Evolutionary conservation across 2,888 invertebrate species (phyloP).

Genomic region (Prenolepis imparis): DNA sequence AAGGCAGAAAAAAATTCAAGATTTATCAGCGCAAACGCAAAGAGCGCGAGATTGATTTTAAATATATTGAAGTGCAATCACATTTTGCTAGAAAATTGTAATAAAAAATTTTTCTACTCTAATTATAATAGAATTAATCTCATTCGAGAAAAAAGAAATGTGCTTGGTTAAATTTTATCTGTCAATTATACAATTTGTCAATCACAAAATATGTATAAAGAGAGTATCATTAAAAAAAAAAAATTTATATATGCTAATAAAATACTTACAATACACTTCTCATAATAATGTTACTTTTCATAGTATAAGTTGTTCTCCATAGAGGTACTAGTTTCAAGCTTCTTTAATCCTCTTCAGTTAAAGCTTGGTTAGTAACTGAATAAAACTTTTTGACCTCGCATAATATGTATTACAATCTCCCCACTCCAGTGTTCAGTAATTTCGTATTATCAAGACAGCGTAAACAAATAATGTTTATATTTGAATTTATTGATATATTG

Average conservation of each 20-base stretch:
- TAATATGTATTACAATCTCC: no score
- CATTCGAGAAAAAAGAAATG: background rate
- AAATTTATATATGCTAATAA: background rate
- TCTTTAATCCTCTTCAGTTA: no score
- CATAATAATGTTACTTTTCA: no score
- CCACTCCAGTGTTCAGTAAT: no score
- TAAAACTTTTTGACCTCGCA: no score
- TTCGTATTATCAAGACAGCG: no score
- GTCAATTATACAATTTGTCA: background rate
- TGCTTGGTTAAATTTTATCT: background rate
- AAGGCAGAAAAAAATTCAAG: background rate
- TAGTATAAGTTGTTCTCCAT: no score
- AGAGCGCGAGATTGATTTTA: background rate
- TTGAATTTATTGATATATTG: no score
- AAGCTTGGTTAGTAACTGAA: no score
- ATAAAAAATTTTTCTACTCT: background rate
- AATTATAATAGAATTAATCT: slow-evolving; percentile 2
- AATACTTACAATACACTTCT: no score
- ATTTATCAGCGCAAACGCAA: background rate
- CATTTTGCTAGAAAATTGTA: background rate
- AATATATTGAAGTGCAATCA: background rate
- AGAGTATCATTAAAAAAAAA: background rate
- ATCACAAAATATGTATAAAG: background rate
- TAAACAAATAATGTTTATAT: no score
- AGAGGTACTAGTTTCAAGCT: no score